phyloP scores from a whole-genome alignment of 1,140 invertebrate species.

The Euura saliciscinereae region DNA sequence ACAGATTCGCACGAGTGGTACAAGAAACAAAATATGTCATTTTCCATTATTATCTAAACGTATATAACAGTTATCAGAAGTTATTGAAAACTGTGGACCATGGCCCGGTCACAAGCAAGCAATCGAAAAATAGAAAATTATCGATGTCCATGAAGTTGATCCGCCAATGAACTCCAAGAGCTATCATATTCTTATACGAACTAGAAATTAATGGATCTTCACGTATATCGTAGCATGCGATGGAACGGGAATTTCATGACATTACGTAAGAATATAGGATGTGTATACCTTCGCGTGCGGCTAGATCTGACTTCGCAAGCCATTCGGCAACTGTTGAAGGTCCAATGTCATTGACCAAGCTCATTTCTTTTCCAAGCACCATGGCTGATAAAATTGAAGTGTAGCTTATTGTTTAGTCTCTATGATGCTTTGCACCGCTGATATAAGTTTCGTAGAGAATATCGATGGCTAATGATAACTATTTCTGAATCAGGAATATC shows the following conservation, averaged over 20 bases:
- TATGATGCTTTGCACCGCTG: neutral
- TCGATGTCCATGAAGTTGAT: too few species aligned
- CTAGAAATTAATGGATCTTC: neutral
- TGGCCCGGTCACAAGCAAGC: too few species aligned
- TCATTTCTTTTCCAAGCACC: conserved; percentile 39
- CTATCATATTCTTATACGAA: too few species aligned
- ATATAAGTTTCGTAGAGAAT: neutral
- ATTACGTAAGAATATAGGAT: neutral
- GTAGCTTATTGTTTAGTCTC: neutral
- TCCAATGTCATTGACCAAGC: conserved; percentile 19
- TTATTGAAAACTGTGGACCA: too few species aligned
- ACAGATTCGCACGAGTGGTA: too few species aligned
- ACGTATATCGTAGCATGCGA: neutral
- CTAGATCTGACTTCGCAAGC: conserved; percentile 38
- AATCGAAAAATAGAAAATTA: too few species aligned
- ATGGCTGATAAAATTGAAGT: conserved; percentile 8
- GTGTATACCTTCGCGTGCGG: conserved; percentile 29
- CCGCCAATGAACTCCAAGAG: too few species aligned
- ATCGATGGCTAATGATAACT: too few species aligned
- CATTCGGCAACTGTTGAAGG: conserved; percentile 36
- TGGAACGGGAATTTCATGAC: neutral
- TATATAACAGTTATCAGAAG: too few species aligned
- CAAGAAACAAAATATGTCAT: too few species aligned
- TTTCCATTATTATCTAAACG: too few species aligned
- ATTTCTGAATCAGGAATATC: too few species aligned